A percentile compares a stretch with the other conserved stretches of the same genome.
Conservation (phyloP, 2,888 invertebrate species). For the Philopedon plagiatum region DNA sequence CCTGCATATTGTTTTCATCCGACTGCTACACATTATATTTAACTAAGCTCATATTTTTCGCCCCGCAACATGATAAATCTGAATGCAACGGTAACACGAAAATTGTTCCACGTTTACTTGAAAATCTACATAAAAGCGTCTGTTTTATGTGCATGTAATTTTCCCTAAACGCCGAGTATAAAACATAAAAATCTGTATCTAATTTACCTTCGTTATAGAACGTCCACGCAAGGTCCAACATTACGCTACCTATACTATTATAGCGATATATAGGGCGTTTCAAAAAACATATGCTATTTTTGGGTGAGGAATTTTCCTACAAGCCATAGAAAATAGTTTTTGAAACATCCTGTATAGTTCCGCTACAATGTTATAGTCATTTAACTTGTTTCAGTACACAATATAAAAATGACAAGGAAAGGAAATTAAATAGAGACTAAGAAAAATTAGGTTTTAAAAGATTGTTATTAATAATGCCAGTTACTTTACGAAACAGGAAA, state of each 20-base stretch:
- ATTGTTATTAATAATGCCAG: constrained; percentile 17
- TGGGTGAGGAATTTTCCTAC: too few relatives aligned
- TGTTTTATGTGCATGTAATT: constrained; percentile 16
- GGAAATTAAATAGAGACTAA: constrained; percentile 5
- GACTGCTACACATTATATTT: not conserved
- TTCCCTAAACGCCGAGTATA: constrained; percentile 4
- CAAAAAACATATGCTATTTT: too few relatives aligned
- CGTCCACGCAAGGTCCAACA: not conserved
- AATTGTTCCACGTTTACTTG: constrained; percentile 1
- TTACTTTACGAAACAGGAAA: constrained; percentile 6
- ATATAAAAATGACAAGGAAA: not conserved
- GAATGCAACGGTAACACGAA: constrained; percentile 1
- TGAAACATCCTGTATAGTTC: too few relatives aligned
- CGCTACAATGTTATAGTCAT: too few relatives aligned
- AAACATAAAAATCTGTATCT: not conserved
- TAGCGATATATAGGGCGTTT: too few relatives aligned
- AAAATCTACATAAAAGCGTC: constrained; percentile 18
- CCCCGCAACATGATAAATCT: not conserved
- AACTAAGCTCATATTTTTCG: constrained; percentile 4
- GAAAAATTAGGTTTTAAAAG: constrained; percentile 7
- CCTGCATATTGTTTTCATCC: not conserved
- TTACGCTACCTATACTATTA: not conserved
- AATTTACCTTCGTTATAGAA: not conserved
- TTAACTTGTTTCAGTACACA: not conserved
- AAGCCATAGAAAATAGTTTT: constrained; percentile 1